Conservation (phyloP, 2,888 invertebrate genomes). For the Melikaiella ostensackeni region DNA sequence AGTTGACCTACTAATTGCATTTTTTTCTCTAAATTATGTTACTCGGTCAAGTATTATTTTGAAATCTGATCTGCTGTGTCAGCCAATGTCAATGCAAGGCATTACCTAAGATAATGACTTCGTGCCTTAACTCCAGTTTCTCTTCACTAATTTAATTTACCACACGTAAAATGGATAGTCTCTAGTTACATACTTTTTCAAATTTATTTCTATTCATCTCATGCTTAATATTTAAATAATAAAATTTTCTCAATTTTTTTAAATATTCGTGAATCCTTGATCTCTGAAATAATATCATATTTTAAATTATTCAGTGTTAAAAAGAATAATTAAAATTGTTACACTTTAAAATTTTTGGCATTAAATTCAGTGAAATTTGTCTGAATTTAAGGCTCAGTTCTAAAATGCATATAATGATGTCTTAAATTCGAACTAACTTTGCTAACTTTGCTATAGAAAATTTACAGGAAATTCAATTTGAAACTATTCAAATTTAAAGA, state of each 20-base stretch:
- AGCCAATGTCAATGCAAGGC: not conserved
- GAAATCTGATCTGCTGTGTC: constrained; percentile 25
- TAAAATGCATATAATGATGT: too few species aligned
- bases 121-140: constrained; percentile 17
- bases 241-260: too few species aligned
- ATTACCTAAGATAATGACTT: constrained; percentile 13
- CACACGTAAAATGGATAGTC: not conserved
- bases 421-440: too few species aligned
- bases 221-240: too few species aligned
- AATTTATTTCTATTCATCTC: not conserved
- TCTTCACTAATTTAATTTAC: constrained; percentile 14
- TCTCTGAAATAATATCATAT: too few species aligned
- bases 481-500: too few species aligned
- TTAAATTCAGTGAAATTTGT: not conserved
- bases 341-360: too few species aligned
- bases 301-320: not conserved
- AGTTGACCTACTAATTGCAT: not conserved
- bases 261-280: too few species aligned
- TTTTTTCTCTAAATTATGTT: constrained; percentile 21
- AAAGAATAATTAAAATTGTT: not conserved
- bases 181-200: not conserved
- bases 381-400: too few species aligned
- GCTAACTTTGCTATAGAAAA: too few species aligned
- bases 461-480: too few species aligned
- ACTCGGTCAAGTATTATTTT: constrained; percentile 36